These are phyloP conservation scores for Blennius ocellaris DNA, from an alignment of 2,113 vertebrate genomes.

Conservation along the genomic window DNA sequence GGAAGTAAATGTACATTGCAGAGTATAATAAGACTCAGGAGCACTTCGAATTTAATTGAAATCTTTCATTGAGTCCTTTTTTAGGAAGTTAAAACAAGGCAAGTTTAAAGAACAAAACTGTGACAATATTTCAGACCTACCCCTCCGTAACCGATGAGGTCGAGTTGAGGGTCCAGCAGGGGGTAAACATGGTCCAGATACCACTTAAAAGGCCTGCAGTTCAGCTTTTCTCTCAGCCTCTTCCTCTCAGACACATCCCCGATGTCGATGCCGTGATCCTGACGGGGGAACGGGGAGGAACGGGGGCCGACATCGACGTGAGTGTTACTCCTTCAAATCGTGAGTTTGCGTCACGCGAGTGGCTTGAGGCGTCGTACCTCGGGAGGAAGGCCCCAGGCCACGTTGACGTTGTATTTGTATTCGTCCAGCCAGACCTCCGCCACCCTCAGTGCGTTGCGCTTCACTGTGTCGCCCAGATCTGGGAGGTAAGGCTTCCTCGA, in stretches of 20 bases:
- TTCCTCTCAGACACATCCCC: slow-evolving; percentile 93
- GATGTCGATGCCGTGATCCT: slow-evolving; percentile 94
- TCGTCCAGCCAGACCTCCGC: slow-evolving; percentile 88
- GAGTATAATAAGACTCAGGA: too few relatives aligned
- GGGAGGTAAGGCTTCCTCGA: slow-evolving; percentile 81
- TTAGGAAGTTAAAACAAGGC: too few relatives aligned
- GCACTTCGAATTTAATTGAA: too few relatives aligned
- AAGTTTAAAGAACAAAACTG: too few relatives aligned
- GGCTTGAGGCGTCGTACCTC: slow-evolving; percentile 58
- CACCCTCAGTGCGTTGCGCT: slow-evolving; percentile 81
- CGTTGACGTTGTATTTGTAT: slow-evolving; percentile 83
- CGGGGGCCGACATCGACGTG: not conserved
- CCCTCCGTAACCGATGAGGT: slow-evolving; percentile 66
- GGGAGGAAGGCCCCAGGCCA: slow-evolving; percentile 83
- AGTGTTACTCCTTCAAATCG: not conserved
- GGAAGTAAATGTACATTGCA: too few relatives aligned
- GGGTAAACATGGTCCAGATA: slow-evolving; percentile 94
- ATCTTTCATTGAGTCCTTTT: too few relatives aligned
- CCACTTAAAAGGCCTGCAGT: slow-evolving; percentile 96
- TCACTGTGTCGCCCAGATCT: slow-evolving; percentile 64
- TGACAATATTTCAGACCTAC: slow-evolving; percentile 59
- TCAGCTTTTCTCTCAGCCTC: slow-evolving; percentile 87
- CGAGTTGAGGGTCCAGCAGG: slow-evolving; percentile 72
- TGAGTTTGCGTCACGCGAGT: not conserved
- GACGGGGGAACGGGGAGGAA: slow-evolving; percentile 23